Base-by-base conservation (phyloP, 2,888 invertebrate genomes). In the Sarcophaga rosellei region DNA sequence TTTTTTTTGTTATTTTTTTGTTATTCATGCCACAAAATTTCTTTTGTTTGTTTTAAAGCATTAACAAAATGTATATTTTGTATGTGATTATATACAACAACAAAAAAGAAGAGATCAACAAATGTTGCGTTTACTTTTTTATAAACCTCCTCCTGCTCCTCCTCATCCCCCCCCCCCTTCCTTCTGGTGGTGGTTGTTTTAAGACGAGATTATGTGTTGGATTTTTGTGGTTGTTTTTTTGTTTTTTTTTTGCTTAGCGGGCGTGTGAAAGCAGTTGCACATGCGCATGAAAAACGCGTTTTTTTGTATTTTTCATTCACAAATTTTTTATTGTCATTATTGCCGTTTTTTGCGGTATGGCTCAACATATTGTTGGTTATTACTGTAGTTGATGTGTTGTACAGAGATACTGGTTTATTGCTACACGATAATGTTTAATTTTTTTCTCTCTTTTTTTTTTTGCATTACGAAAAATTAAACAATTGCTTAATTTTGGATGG, bases 201-300 rank as follows among this genome's bases (percentile, higher is more conserved):
- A 75, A 75, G 62, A 47, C 20, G 68, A 75, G 23, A 75, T 63
- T 69, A 35, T 75, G 53, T 81, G 69, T 81, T 81, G 62, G 15
- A 44, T 75, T 53, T 68, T 21, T 23, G 23, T 72, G 63, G 63
- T 77, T 23, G 17, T 35, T 65, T 12, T 69, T 61, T 47, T n/a
- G n/a, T 57, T 45, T 63, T 11, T 57, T 23, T 61, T 69, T 61
- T 47, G 65, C 75, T 78, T 81, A 86, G 86, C 86, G 86, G 86
- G 86, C 84, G 86, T 86, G 84, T 84, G 84, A 86, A 84, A 86
- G 84, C 75, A 68, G 75, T 78, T 84, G 86, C 86, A 86, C 86
- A 86, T 86, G 84, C 84, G 65, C 78, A 84, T 75, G 86, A 81
- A 83, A 86, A 86, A 86, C 86, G 86, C 86, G 86, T 86, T 86